Conservation (phyloP, 2,888 invertebrate species). For the Spisula subtruncata region DNA sequence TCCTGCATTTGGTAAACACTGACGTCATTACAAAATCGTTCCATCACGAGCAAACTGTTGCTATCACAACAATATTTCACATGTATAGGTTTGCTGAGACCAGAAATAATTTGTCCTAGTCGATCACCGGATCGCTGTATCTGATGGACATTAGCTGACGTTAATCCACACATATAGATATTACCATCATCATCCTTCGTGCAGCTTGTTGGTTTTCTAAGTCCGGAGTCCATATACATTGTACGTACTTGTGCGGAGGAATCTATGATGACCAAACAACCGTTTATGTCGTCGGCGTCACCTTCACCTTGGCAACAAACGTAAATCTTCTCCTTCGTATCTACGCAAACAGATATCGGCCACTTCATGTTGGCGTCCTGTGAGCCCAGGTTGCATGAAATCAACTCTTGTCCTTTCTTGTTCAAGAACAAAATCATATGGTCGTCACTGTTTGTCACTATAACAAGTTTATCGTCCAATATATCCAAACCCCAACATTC, state of each 20-base stretch:
- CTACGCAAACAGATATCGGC: conserved; percentile 72
- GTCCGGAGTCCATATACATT: conserved; percentile 70
- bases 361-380: conserved; percentile 73
- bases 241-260: conserved; percentile 64
- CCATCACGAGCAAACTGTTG: conserved; percentile 62
- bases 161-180: conserved; percentile 66
- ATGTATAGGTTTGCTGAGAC: conserved; percentile 70
- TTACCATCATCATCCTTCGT: conserved; percentile 67
- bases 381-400: conserved; percentile 67
- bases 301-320: conserved; percentile 71
- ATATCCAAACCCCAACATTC: conserved; percentile 70
- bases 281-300: conserved; percentile 62
- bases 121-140: conserved; percentile 58
- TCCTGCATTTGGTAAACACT: conserved; percentile 68
- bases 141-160: conserved; percentile 68
- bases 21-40: conserved; percentile 68
- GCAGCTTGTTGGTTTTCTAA: conserved; percentile 68
- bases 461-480: conserved; percentile 67
- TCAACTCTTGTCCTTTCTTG: conserved; percentile 65
- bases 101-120: conserved; percentile 64
- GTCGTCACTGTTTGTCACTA: conserved; percentile 70
- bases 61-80: conserved; percentile 58
- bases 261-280: conserved; percentile 66
- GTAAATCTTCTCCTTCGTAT: conserved; percentile 65
- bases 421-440: conserved; percentile 70